A percentile compares a stretch with the other conserved stretches of the same genome.
Evolutionary conservation across 1,140 invertebrate genomes (phyloP).

Genomic region (Drosophila santomea): DNA sequence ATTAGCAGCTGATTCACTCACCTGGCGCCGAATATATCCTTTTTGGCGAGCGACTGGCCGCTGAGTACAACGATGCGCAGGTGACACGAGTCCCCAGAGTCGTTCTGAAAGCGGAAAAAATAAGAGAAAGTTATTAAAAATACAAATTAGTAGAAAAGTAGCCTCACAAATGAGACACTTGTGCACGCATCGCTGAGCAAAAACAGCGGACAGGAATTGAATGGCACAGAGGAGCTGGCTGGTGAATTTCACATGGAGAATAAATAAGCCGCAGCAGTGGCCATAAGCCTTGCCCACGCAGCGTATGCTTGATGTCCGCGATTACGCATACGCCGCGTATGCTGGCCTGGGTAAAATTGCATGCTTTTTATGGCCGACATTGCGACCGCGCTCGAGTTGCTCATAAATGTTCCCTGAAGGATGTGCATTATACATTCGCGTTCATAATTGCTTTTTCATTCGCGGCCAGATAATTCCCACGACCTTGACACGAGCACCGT

Average conservation of each 20-base stretch:
- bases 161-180: constrained; percentile 33
- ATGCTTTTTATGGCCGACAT: constrained; percentile 13
- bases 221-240: constrained; percentile 12
- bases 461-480: constrained; percentile 47
- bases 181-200: constrained; percentile 39
- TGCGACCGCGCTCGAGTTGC: constrained; percentile 6
- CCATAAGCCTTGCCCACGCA: constrained; percentile 18
- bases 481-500: constrained; percentile 37
- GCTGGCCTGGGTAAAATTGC: constrained; percentile 5
- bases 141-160: constrained; percentile 40
- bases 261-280: constrained; percentile 43
- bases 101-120: constrained; percentile 86
- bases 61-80: constrained; percentile 93
- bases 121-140: constrained; percentile 40
- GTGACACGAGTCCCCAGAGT: constrained; percentile 90
- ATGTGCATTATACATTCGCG: constrained; percentile 40
- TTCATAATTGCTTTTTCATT: constrained; percentile 41
- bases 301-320: constrained; percentile 64
- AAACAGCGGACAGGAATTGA: constrained; percentile 36
- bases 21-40: constrained; percentile 99
- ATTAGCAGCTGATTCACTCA: constrained; percentile 84
- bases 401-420: constrained; percentile 36
- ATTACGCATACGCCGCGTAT: constrained; percentile 70
- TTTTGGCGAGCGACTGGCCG: constrained; percentile 96
- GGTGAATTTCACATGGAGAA: constrained; percentile 21